Conservation (phyloP, 2,888 invertebrate genomes). For the Andrena flavipes region DNA sequence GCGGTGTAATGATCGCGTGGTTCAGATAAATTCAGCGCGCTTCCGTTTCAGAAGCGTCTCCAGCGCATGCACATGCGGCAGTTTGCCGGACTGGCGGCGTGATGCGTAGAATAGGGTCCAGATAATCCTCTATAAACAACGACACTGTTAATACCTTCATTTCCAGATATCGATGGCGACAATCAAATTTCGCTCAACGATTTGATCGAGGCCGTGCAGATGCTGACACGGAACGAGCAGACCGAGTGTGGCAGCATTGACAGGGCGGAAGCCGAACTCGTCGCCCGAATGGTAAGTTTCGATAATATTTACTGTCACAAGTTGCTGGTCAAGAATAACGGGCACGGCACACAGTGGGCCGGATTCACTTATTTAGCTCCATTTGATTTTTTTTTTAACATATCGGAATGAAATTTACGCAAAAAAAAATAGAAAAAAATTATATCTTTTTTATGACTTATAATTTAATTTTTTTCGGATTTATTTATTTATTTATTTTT, state of each 20-base stretch:
- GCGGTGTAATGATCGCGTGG: slow-evolving; percentile 10
- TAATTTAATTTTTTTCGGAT: too few relatives aligned
- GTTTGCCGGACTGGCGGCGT: neutral
- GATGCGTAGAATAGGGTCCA: neutral
- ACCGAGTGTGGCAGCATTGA: slow-evolving; percentile 83
- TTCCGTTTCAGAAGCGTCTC: slow-evolving; percentile 21
- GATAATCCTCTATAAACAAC: slow-evolving; percentile 29
- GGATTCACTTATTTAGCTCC: too few relatives aligned
- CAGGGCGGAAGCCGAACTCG: slow-evolving; percentile 85
- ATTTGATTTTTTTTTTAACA: too few relatives aligned
- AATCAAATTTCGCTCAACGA: slow-evolving; percentile 87
- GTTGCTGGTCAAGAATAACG: neutral
- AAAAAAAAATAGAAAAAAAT: too few relatives aligned
- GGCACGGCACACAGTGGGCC: too few relatives aligned
- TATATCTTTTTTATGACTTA: too few relatives aligned
- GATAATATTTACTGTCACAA: slow-evolving; percentile 29
- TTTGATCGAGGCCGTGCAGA: slow-evolving; percentile 86
- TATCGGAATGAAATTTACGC: too few relatives aligned
- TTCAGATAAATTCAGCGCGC: slow-evolving; percentile 48
- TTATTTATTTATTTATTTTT: too few relatives aligned
- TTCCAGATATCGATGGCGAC: slow-evolving; percentile 88
- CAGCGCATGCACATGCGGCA: too few relatives aligned
- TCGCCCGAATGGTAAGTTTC: slow-evolving; percentile 86
- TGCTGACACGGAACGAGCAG: slow-evolving; percentile 84
- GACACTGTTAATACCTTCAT: slow-evolving; percentile 56